Percentiles rank a stretch among this genome's conserved stretches.
Conservation (phyloP, 1,140 invertebrate species). For the Tetramorium alpestre region DNA sequence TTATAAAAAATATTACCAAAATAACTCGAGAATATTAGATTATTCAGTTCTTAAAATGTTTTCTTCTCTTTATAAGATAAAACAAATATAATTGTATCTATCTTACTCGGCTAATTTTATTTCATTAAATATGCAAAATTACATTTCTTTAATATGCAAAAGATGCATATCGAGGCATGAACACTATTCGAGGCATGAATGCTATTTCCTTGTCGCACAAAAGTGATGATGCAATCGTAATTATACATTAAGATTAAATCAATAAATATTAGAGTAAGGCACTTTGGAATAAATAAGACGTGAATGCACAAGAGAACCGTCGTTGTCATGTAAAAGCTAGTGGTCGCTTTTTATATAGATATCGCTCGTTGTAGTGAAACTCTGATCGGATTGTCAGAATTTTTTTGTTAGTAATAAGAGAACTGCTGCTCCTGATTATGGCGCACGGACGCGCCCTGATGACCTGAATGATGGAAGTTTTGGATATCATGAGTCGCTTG, state of each 20-base stretch:
- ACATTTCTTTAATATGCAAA: not conserved
- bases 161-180: not conserved
- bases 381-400: slow-evolving; percentile 40
- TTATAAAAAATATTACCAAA: not conserved
- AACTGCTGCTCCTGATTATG: slow-evolving; percentile 78
- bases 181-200: not conserved
- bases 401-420: slow-evolving; percentile 76
- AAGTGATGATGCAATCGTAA: not conserved
- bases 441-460: slow-evolving; percentile 73
- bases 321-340: not conserved
- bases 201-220: not conserved
- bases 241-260: slow-evolving; percentile 43
- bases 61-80: not conserved
- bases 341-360: slow-evolving; percentile 15
- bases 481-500: slow-evolving; percentile 73
- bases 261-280: slow-evolving; percentile 73
- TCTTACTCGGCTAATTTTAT: not conserved
- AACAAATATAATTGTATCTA: not conserved
- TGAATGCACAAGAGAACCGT: not conserved
- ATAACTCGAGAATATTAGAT: not conserved
- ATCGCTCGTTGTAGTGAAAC: slow-evolving; percentile 2
- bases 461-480: slow-evolving; percentile 75
- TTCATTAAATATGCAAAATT: not conserved
- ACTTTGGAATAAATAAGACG: slow-evolving; percentile 72
- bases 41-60: not conserved